Base-by-base conservation (phyloP, 2,888 invertebrate species). In the Ennomos erosarius region DNA sequence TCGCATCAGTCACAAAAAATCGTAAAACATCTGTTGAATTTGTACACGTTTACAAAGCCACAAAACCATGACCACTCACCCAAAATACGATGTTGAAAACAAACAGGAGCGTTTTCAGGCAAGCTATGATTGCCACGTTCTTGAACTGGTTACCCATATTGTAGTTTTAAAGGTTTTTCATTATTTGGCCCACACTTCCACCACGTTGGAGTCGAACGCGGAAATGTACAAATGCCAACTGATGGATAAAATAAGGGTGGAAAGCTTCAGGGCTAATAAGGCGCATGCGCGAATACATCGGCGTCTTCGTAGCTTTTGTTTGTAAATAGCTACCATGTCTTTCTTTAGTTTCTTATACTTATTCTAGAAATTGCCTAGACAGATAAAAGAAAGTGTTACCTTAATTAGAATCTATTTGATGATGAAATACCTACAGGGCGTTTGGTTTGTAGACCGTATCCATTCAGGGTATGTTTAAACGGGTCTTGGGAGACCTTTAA, bases 11-110 rank as follows among this genome's bases (percentile, higher is more conserved):
- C 1, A 26, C 34, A 35, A 6, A 35, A 45, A 38, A 38, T 40
- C 9, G 13, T n/a, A 11, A 26, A 10, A 45, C 68, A 68, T 65
- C 64, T 68, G 68, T 66, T 67, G 65, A 61, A n/a, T 52, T 44
- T 6, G 9, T 16, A 42, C 11, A 26, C 16, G 11, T 42, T 12
- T 39, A 26, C 43, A 35, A 42, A 13, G 16, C 10, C 16, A 42
- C 12, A 48, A 48, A 48, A 48, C 37, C 59, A 43, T 54, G 12
- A 44, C 55, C 40, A 92, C 96, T 94, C 87, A 97, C 97, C 96
- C 96, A 96, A 86, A 97, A 97, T 34, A 95, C 87, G 70, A 96
- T 93, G 87, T 97, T 97, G 89, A 97, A 97, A 53, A 96, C 87
- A 93, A 97, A 96, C 62, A 97, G 90, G 40, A 97, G 88, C 1